A percentile compares a stretch with the other conserved stretches of the same genome.
Conservation (phyloP, 2,888 invertebrate genomes). For the Colostygia pectinataria region DNA sequence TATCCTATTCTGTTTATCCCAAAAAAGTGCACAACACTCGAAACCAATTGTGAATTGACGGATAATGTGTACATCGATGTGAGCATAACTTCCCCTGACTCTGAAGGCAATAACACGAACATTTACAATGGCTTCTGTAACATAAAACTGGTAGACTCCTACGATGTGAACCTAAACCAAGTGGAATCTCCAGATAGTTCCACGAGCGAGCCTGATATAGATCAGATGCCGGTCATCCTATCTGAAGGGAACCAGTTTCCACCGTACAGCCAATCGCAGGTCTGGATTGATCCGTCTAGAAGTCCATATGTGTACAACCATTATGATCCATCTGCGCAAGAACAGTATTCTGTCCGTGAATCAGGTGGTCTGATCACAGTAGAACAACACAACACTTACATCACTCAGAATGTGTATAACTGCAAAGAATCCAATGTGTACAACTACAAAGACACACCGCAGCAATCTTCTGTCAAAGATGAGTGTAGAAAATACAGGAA, state of each 20-base stretch:
- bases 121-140: constrained; percentile 68
- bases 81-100: constrained; percentile 59
- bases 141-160: constrained; percentile 59
- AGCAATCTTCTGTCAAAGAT: constrained; percentile 18
- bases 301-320: constrained; percentile 68
- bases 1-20: constrained; percentile 66
- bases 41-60: constrained; percentile 54
- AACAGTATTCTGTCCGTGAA: constrained; percentile 49
- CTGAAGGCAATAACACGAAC: constrained; percentile 55
- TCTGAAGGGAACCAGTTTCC: constrained; percentile 48
- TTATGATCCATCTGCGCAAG: constrained; percentile 47
- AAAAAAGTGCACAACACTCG: constrained; percentile 59
- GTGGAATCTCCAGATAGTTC: constrained; percentile 22
- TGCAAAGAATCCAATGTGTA: constrained; percentile 57
- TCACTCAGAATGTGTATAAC: constrained; percentile 67
- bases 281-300: constrained; percentile 68
- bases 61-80: constrained; percentile 65
- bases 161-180: constrained; percentile 38
- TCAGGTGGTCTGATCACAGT: constrained; percentile 53
- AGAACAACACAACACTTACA: constrained; percentile 64
- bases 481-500: constrained; percentile 54
- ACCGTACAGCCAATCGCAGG: constrained; percentile 56
- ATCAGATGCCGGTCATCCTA: constrained; percentile 45
- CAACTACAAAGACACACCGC: constrained; percentile 48
- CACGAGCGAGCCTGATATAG: constrained; percentile 20